Evolutionary conservation across 2,113 vertebrate genomes (phyloP), one percentile per base, ranked within the genome.

Genomic region (Albula goreensis): DNA sequence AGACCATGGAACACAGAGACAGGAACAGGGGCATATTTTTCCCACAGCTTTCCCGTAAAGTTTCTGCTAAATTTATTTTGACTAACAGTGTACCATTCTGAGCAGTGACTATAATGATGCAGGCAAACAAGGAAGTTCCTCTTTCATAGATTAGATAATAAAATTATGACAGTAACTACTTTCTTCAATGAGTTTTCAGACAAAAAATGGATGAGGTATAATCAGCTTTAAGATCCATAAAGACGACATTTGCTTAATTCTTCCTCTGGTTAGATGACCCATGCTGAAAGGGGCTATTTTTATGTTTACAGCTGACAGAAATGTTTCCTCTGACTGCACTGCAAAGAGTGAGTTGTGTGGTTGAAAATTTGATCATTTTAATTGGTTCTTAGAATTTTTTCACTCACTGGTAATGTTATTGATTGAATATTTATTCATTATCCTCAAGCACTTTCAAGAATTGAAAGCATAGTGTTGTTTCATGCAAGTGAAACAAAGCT

Each of bases 1-100:
- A 81, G 85, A 90, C 91, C 91, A 90, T 92, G 89, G 83, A 81
- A 87, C 87, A 52, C 22, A 70, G 50, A 49, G 80, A 57, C 10
- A 82, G 82, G 86, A 87, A 49, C 31, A 70, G 50, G 50, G 80
- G 50, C 10, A 82, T 5, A 17, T 70, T 13, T 70, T 70, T 70
- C 22, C 53, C 53, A 56, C 53, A 56, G 7, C 53, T 56, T n/a
- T 4, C n/a, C 6, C 5, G 2, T 22, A 4, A n/a, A 70, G 63
- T 70, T 4, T n/a, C 13, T n/a, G 4, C 8, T n/a, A 1, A 70
- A 12, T 17, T 70, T n/a, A n/a, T 70, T 13, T 22, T 70, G 3
- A 4, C 22, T 19, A 22, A 22, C 2, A 56, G 53, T 56, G 12
- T 56, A 56, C 19, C 17, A 70, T 70, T 70, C 17, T 70, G 19